Conservation (phyloP, 1,140 invertebrate genomes). For the Listronotus oregonensis region DNA sequence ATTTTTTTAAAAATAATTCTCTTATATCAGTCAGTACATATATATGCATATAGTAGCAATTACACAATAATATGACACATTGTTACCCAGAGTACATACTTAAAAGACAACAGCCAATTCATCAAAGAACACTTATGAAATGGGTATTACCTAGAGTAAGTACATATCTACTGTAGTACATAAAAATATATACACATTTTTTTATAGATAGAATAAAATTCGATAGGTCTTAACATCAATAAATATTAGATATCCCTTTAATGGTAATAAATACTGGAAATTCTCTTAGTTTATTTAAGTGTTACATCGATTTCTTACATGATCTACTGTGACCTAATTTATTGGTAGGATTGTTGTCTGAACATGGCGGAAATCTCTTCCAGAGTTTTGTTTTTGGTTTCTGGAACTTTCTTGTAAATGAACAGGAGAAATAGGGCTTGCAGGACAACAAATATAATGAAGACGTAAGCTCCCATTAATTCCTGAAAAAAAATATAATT, state of each 20-base stretch:
- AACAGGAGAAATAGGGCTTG: constrained; percentile 72
- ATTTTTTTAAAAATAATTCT: constrained; percentile 15
- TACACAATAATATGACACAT: constrained; percentile 14
- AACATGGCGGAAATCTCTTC: constrained; percentile 82
- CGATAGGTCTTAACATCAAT: constrained; percentile 8
- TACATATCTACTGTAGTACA: not conserved
- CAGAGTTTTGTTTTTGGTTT: constrained; percentile 84
- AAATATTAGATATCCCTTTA: constrained; percentile 7
- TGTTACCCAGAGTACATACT: not conserved
- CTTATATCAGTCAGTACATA: constrained; percentile 15
- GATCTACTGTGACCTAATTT: constrained; percentile 42
- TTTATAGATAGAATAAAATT: constrained; percentile 5
- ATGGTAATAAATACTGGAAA: constrained; percentile 12
- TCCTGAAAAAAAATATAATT: constrained; percentile 58
- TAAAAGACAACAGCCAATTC: not conserved
- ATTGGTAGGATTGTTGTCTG: constrained; percentile 72
- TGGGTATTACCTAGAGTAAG: not conserved
- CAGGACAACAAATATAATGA: constrained; percentile 75
- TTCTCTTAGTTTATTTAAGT: not conserved
- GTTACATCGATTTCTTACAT: not conserved
- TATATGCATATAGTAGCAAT: constrained; percentile 5
- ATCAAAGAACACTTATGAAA: no score
- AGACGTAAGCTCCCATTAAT: constrained; percentile 70
- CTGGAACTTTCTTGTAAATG: constrained; percentile 80
- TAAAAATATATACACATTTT: constrained; percentile 14